Conservation (phyloP, 2,797 vertebrate species). For the Typhlichthys subterraneus region DNA sequence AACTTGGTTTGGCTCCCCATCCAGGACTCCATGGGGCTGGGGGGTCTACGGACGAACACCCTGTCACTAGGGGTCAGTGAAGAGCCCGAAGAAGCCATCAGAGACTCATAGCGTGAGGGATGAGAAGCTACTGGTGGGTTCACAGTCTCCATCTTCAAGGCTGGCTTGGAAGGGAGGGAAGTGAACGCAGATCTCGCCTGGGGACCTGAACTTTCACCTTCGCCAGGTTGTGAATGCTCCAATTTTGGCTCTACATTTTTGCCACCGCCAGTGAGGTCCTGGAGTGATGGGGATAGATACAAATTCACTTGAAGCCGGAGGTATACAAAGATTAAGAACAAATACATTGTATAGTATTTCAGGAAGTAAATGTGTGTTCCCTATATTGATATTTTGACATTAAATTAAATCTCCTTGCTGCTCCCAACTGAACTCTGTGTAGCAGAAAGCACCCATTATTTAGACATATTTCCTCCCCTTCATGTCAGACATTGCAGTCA, state of each 20-base stretch:
- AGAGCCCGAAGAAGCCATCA: background rate
- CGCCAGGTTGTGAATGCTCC: background rate
- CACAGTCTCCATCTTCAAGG: conserved; percentile 30
- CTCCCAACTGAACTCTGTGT: conserved; percentile 30
- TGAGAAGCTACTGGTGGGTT: conserved; percentile 7
- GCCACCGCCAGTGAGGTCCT: conserved; percentile 34
- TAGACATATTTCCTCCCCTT: background rate
- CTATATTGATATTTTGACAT: no score
- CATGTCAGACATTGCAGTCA: background rate
- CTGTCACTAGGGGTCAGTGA: conserved; percentile 2
- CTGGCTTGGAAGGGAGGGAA: conserved; percentile 43
- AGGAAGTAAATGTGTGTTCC: no score
- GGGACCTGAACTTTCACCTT: background rate
- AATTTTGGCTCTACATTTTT: conserved; percentile 18
- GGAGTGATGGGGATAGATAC: conserved; percentile 10
- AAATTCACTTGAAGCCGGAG: background rate
- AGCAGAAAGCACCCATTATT: background rate
- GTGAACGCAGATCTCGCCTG: background rate
- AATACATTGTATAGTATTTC: no score
- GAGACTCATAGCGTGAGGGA: conserved; percentile 14
- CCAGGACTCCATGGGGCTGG: conserved; percentile 65
- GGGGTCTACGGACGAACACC: conserved; percentile 14
- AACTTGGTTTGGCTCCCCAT: conserved; percentile 37
- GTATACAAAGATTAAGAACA: no score
- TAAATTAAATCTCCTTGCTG: conserved; percentile 20